Percentiles rank a stretch among this genome's conserved stretches.
These are phyloP conservation scores for Cotesia glomerata DNA, from an alignment of 1,140 invertebrate species.

Conservation along the genomic window DNA sequence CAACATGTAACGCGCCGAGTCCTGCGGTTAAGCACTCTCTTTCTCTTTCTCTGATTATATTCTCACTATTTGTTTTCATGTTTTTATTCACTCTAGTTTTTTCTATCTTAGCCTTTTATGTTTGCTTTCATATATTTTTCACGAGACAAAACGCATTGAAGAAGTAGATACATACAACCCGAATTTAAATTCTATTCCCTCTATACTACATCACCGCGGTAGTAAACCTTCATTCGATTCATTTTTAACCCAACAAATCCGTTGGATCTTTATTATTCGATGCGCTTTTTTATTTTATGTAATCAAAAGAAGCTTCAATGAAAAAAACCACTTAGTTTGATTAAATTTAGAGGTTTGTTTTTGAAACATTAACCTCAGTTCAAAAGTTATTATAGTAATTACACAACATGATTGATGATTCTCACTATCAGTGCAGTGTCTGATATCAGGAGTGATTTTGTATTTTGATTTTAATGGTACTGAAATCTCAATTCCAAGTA, in stretches of 20 bases:
- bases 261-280: not conserved
- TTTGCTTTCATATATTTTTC: conserved; percentile 2
- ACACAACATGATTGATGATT: too few species aligned
- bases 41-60: conserved; percentile 23
- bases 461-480: too few species aligned
- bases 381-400: too few species aligned
- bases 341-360: too few species aligned
- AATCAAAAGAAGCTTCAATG: too few species aligned
- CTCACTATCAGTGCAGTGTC: too few species aligned
- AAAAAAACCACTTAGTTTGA: too few species aligned
- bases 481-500: too few species aligned
- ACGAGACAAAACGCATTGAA: not conserved
- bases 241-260: not conserved
- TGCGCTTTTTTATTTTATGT: too few species aligned
- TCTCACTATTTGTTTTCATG: conserved; percentile 2
- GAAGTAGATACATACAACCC: not conserved
- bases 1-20: conserved; percentile 23
- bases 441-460: too few species aligned
- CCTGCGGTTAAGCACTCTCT: conserved; percentile 21
- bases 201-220: too few species aligned
- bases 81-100: not conserved
- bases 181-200: not conserved
- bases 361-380: too few species aligned
- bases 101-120: not conserved
- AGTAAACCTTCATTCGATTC: conserved; percentile 2